Conservation (phyloP, 2,888 invertebrate genomes). For the Tanypteryx hageni region DNA sequence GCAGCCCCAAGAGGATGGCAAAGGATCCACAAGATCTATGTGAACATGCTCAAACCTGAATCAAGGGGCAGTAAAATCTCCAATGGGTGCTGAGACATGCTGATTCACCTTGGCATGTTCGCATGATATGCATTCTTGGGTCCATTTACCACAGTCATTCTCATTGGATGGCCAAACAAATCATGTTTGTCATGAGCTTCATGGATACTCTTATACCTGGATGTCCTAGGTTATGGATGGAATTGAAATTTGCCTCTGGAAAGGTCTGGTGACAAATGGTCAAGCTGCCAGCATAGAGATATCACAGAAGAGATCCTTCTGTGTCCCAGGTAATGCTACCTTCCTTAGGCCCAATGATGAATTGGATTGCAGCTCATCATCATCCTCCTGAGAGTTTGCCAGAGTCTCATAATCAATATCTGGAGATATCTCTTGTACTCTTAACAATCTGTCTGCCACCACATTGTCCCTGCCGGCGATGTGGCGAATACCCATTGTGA, state of each 20-base stretch:
- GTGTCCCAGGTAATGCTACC: background rate
- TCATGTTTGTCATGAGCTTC: background rate
- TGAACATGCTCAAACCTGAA: slow-evolving; percentile 73
- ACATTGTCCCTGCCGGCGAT: background rate
- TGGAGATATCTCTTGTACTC: background rate
- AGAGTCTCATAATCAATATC: no score
- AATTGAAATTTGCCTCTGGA: no score
- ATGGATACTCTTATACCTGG: no score
- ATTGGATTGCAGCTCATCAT: background rate
- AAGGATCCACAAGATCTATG: slow-evolving; percentile 74
- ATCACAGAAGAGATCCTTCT: background rate
- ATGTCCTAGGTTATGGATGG: background rate
- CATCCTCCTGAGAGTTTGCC: background rate
- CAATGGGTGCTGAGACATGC: slow-evolving; percentile 69
- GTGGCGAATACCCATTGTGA: no score
- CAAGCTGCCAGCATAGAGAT: background rate
- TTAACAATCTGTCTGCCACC: background rate
- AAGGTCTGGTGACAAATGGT: background rate
- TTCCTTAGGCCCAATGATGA: background rate
- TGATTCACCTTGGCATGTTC: slow-evolving; percentile 71
- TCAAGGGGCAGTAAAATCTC: slow-evolving; percentile 68
- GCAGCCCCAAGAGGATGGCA: slow-evolving; percentile 69
- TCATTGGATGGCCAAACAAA: background rate
- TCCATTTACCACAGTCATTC: background rate
- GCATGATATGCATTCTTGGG: slow-evolving; percentile 67